These are phyloP conservation scores for Bufotes viridis DNA, from an alignment of 2,797 vertebrate genomes.

Conservation along the genomic window DNA sequence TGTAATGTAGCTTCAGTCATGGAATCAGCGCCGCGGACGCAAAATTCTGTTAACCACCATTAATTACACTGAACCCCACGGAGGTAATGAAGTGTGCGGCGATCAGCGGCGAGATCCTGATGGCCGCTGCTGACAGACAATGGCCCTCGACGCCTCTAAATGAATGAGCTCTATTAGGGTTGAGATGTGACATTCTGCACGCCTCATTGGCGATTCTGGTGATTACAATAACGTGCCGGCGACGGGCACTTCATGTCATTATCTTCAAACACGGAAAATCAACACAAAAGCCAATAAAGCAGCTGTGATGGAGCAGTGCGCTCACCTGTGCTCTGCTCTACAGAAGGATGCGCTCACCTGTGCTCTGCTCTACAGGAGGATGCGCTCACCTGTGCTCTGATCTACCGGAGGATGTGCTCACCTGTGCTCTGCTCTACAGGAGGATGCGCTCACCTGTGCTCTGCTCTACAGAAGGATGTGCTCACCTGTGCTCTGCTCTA, in stretches of 20 bases:
- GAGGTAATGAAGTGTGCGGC: conserved; percentile 59
- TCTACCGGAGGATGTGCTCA: too few relatives aligned
- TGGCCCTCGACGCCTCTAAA: not conserved
- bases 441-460: too few relatives aligned
- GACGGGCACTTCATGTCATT: not conserved
- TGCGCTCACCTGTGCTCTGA: too few relatives aligned
- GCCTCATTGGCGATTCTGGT: not conserved
- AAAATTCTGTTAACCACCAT: conserved; percentile 56
- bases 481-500: too few relatives aligned
- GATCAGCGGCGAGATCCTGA: conserved; percentile 25
- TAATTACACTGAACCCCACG: conserved; percentile 56
- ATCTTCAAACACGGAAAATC: not conserved
- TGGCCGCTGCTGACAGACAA: conserved; percentile 14
- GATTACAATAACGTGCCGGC: not conserved
- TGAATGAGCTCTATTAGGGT: not conserved
- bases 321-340: not conserved
- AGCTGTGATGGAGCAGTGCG: not conserved
- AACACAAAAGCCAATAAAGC: not conserved
- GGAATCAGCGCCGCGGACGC: conserved; percentile 48
- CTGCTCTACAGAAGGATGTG: too few relatives aligned
- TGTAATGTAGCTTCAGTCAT: conserved; percentile 27
- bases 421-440: too few relatives aligned
- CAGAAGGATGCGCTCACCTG: not conserved
- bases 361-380: too few relatives aligned
- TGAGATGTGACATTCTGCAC: not conserved